Base-by-base conservation (phyloP, 1,140 invertebrate genomes). In the Akabosia matsudoensis region DNA sequence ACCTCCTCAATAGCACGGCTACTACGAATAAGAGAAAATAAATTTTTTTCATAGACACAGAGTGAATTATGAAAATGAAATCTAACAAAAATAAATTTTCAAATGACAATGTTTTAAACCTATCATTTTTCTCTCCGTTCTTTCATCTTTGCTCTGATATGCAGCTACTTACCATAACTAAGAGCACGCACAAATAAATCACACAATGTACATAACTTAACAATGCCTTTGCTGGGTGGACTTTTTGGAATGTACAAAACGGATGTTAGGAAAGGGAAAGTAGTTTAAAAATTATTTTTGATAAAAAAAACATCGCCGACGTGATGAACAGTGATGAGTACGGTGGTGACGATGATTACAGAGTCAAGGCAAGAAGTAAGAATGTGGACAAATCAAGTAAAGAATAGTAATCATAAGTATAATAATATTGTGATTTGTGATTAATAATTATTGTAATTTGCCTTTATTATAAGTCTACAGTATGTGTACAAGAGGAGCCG, bases 241-340 rank as follows among this genome's bases (percentile, higher is more conserved):
- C n/a, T n/a, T 45, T 45, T 18, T 10, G 37, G 37, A 45, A 45
- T 18, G 18, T 45, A 45, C 37, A 45, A 45, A 45, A 45, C 37
- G 37, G 37, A 45, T 45, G 37, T 45, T 30, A 67, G 28, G 61
- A 67, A 67, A 67, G 61, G 28, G 61, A 67, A 67, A 67, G 61
- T 31, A 67, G 24, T 61, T 14, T 24, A 24, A 61, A 61, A 61
- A n/a, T 4, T 24, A n/a, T 13, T 22, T 61, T 16, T 22, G 24
- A 13, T 61, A n/a, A 13, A 51, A 10, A 51, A 51, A 51, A 51
- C 10, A 51, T 51, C n/a, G n/a, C 45, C 10, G 45, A 13, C 10
- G 45, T n/a, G n/a, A n/a, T n/a, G n/a, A n/a, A n/a, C n/a, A n/a
- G n/a, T 22, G 7, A 61, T 61, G 54, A 61, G 22, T n/a, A 24